Conservation (phyloP, 2,797 vertebrate species). For the Neosilurus mollespiculum region DNA sequence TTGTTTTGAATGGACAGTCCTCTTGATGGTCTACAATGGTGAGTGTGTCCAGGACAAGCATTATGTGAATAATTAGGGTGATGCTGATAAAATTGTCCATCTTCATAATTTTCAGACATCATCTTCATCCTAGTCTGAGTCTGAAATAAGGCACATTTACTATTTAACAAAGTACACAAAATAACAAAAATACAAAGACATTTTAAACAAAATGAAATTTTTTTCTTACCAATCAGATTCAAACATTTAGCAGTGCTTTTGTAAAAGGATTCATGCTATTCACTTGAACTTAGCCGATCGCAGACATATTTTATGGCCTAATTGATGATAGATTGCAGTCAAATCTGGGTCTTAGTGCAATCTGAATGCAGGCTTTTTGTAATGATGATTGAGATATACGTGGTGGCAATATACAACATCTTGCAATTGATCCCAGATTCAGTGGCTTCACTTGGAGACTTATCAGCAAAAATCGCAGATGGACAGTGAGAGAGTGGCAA, state of each 20-base stretch:
- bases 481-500: no score
- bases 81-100: slow-evolving; percentile 82
- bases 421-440: no score
- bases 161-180: background rate
- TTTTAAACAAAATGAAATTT: background rate
- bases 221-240: no score
- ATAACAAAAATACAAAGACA: background rate
- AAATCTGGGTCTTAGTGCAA: no score
- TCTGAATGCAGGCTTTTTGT: no score
- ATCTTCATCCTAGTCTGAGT: slow-evolving; percentile 96
- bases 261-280: background rate
- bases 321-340: no score
- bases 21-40: slow-evolving; percentile 78
- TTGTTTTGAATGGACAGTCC: slow-evolving; percentile 73
- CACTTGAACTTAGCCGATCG: no score
- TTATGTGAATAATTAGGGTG: slow-evolving; percentile 80
- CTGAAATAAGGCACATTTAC: slow-evolving; percentile 62
- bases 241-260: background rate
- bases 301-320: no score
- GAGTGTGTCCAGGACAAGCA: slow-evolving; percentile 77
- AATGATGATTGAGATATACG: no score
- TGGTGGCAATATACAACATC: no score
- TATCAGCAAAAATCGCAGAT: no score
- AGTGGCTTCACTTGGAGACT: no score
- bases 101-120: slow-evolving; percentile 91